A percentile compares a stretch with the other conserved stretches of the same genome.
phyloP scores from a whole-genome alignment of 2,888 invertebrate species.

The Ditula angustiorana region DNA sequence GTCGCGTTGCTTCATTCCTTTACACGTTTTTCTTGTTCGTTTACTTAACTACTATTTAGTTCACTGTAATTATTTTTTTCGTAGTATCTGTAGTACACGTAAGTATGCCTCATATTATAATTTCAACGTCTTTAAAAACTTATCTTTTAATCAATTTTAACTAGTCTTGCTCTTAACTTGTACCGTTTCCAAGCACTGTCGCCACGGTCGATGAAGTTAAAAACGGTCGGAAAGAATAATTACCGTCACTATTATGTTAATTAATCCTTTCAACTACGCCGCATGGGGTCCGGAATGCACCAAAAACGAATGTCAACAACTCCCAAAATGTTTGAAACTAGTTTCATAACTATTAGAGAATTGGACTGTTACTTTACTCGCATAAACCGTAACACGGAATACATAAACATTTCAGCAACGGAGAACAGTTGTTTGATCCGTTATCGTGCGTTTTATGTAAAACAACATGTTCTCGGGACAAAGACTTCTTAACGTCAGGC shows the following conservation, averaged over 20 bases:
- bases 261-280: slow-evolving; percentile 63
- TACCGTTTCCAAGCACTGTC: slow-evolving; percentile 39
- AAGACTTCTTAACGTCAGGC: slow-evolving; percentile 47
- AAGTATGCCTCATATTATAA: too few relatives aligned
- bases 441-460: slow-evolving; percentile 44
- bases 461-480: slow-evolving; percentile 36
- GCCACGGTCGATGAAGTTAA: slow-evolving; percentile 55
- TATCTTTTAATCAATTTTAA: background rate
- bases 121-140: background rate
- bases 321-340: background rate
- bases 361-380: slow-evolving; percentile 4
- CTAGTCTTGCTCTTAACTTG: slow-evolving; percentile 23
- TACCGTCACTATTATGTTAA: slow-evolving; percentile 64
- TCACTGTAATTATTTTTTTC: background rate
- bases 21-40: background rate
- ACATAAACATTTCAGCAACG: slow-evolving; percentile 38
- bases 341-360: background rate
- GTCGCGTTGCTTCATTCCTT: background rate
- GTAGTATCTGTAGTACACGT: background rate
- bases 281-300: slow-evolving; percentile 51
- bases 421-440: slow-evolving; percentile 44
- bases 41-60: background rate
- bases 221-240: slow-evolving; percentile 64
- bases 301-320: slow-evolving; percentile 8
- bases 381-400: slow-evolving; percentile 24